A percentile compares a stretch with the other conserved stretches of the same genome.
These are phyloP conservation scores for Rhinoptilus africanus DNA, from an alignment of 2,113 vertebrate genomes.

Conservation along the genomic window DNA sequence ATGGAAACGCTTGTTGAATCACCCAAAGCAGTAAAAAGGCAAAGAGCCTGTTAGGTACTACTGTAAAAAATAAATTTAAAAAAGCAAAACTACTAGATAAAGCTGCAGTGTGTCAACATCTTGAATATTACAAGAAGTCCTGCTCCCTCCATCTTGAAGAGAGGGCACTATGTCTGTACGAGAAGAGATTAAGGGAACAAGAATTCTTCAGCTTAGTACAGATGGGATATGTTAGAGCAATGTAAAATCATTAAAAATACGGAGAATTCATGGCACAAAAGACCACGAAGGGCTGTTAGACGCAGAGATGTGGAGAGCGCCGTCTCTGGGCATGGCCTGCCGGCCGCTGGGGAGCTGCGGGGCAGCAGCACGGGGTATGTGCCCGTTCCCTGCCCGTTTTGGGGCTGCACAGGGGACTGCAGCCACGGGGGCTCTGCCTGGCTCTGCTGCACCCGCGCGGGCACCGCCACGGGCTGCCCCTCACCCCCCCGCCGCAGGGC, in stretches of 20 bases:
- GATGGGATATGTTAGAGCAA: background rate
- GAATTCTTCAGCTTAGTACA: background rate
- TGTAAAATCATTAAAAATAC: background rate
- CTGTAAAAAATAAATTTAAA: background rate
- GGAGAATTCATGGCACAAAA: background rate
- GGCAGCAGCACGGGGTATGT: background rate
- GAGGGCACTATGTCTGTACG: background rate
- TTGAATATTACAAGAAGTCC: background rate
- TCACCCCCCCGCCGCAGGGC: background rate
- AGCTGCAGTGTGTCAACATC: background rate
- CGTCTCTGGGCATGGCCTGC: background rate
- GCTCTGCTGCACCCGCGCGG: accelerated
- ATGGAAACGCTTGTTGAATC: background rate
- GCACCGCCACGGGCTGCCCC: accelerated
- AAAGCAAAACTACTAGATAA: background rate
- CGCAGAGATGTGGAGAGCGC: background rate
- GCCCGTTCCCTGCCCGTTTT: background rate
- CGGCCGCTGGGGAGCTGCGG: background rate
- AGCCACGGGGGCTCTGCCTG: background rate
- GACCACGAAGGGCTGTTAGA: background rate
- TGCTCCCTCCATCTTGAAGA: background rate
- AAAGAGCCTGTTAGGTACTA: background rate
- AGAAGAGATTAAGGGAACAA: background rate
- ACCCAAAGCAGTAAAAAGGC: background rate
- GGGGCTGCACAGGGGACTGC: background rate